These are phyloP conservation scores for Thinocorus orbignyianus DNA, from an alignment of 2,113 vertebrate genomes.

Conservation along the genomic window DNA sequence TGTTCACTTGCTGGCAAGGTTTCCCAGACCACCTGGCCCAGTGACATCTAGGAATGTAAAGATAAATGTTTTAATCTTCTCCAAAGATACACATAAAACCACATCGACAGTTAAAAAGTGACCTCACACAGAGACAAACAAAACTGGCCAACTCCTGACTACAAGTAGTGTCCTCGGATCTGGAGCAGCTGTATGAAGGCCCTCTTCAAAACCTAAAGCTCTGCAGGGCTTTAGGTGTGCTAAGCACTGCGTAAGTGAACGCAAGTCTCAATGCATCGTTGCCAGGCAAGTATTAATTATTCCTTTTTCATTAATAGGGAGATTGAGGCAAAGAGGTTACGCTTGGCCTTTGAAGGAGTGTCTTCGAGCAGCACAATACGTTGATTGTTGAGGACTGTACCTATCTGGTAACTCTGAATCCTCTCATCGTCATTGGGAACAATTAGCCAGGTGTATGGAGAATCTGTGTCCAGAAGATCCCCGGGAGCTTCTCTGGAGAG, in stretches of 20 bases:
- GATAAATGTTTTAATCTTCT: constrained; percentile 22
- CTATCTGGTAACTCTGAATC: neutral
- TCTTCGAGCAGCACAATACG: neutral
- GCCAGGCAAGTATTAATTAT: neutral
- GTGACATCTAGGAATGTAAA: constrained; percentile 24
- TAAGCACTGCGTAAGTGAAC: neutral
- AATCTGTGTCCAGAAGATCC: neutral
- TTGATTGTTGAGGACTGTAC: neutral
- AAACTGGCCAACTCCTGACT: neutral
- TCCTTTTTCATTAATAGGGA: neutral
- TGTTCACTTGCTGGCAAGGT: constrained; percentile 6
- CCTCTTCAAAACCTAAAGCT: neutral
- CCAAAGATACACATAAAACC: neutral
- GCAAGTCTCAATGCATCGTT: neutral
- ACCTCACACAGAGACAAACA: constrained; percentile 24
- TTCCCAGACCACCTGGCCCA: constrained; percentile 38
- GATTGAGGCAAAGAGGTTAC: neutral
- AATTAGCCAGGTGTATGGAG: neutral
- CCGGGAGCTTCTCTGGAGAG: neutral
- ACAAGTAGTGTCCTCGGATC: neutral
- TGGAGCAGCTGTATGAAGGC: neutral
- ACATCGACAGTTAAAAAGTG: constrained; percentile 8
- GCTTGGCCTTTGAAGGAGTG: neutral
- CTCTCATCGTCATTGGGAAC: neutral
- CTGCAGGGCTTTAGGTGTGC: neutral